A percentile compares a stretch with the other conserved stretches of the same genome.
Evolutionary conservation across 2,797 vertebrate species (phyloP).

Genomic region (Odontamblyopus rebecca): DNA sequence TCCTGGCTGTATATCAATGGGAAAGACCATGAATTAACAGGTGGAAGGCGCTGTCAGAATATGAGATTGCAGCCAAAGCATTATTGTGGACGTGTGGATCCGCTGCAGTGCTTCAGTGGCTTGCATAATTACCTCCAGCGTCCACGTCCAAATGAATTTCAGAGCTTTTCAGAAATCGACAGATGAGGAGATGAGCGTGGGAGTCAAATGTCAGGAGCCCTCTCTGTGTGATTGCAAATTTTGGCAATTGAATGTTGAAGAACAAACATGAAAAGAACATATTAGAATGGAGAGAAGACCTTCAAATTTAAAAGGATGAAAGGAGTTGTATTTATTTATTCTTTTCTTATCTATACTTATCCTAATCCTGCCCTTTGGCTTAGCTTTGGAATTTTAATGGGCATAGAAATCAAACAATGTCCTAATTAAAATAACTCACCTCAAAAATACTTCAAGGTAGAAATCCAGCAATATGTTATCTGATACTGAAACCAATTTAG

Average conservation of each 20-base stretch:
- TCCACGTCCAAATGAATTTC: constrained; percentile 63
- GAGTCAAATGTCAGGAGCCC: constrained; percentile 46
- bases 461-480: too few species aligned
- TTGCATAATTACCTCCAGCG: constrained; percentile 58
- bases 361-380: neutral
- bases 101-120: constrained; percentile 64
- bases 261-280: constrained; percentile 32
- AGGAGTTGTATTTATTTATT: neutral
- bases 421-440: too few species aligned
- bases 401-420: too few species aligned
- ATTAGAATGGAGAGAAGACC: constrained; percentile 15
- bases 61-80: constrained; percentile 64
- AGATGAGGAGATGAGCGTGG: constrained; percentile 46
- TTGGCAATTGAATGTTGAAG: constrained; percentile 47
- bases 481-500: too few species aligned
- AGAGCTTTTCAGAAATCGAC: constrained; percentile 17
- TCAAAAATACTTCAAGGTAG: too few species aligned
- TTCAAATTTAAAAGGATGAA: neutral
- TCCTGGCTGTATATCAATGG: constrained; percentile 53
- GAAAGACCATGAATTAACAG: constrained; percentile 64
- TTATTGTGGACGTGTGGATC: constrained; percentile 64
- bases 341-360: neutral
- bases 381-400: neutral
- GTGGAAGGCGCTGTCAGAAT: constrained; percentile 66
- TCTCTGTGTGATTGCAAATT: constrained; percentile 36